Conservation (phyloP, 64 coral and sea anemone species). For the Acropora yongei region DNA sequence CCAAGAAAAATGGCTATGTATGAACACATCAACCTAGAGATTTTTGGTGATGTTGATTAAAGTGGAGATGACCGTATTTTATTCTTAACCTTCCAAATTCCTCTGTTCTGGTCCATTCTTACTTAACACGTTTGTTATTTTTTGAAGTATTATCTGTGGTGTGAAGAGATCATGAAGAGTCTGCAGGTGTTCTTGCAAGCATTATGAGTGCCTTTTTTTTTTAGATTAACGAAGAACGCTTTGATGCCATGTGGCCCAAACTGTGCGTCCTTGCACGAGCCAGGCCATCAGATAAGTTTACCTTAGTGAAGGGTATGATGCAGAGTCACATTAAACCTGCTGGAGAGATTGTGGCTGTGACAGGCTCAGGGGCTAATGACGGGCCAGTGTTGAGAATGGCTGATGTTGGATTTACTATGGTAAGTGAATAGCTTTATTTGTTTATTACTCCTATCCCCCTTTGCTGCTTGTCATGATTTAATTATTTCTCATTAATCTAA, state of each 20-base stretch:
- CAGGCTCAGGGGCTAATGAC: conserved; percentile 88
- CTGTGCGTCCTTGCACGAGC: conserved; percentile 78
- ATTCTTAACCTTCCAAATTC: no score
- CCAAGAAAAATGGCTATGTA: no score
- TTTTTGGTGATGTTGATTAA: no score
- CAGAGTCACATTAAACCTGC: conserved; percentile 70
- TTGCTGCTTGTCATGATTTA: background rate
- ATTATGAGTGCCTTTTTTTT: background rate
- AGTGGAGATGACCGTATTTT: no score
- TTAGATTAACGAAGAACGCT: conserved; percentile 84
- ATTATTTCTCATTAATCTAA: no score
- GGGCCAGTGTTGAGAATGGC: conserved; percentile 86
- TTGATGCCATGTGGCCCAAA: conserved; percentile 90
- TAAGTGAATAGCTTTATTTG: background rate
- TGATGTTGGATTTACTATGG: conserved; percentile 96
- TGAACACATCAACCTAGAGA: no score
- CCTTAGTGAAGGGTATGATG: conserved; percentile 87
- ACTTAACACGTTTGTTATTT: no score
- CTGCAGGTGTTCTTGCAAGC: background rate
- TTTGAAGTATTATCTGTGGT: no score
- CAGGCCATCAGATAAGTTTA: conserved; percentile 79
- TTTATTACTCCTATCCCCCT: no score
- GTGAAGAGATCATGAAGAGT: no score
- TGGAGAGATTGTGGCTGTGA: conserved; percentile 87
- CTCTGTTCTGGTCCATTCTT: no score